Evolutionary conservation across 1,140 invertebrate species (phyloP).

Genomic region (Platorchestia sp.): DNA sequence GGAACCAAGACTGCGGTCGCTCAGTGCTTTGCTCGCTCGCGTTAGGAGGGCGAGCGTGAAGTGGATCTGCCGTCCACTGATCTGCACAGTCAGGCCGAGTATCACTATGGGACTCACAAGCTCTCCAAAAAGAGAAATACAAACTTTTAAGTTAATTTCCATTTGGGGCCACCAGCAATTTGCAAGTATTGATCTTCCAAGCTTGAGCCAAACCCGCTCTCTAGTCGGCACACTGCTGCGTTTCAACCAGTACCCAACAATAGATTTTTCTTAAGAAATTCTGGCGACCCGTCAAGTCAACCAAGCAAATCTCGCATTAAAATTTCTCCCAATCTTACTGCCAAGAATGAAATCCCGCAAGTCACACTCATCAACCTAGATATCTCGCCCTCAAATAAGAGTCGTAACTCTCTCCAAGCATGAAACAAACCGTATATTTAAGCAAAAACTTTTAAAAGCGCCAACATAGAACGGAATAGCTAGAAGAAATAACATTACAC

Average conservation of each 20-base stretch:
- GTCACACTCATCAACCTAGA: no score
- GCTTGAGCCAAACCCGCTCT: no score
- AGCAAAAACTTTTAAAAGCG: background rate
- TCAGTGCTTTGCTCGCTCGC: slow-evolving; percentile 15
- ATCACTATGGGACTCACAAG: background rate
- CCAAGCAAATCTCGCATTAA: no score
- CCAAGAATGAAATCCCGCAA: no score
- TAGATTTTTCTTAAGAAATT: background rate
- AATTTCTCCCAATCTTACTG: no score
- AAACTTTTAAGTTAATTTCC: no score
- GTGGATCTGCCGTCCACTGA: background rate
- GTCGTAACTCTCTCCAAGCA: background rate
- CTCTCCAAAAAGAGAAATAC: no score
- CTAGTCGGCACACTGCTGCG: background rate
- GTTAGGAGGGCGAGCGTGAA: background rate
- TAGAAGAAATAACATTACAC: background rate
- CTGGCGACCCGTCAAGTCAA: background rate
- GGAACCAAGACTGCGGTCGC: slow-evolving; percentile 21
- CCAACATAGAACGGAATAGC: background rate
- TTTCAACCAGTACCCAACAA: background rate
- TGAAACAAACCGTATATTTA: background rate
- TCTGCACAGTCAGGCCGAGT: slow-evolving; percentile 31
- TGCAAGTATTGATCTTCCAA: no score
- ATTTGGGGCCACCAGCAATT: no score
- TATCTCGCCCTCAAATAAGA: background rate